Evolutionary conservation across 2,797 vertebrate genomes (phyloP).

Genomic region (Mormyrus hasselquistii): DNA sequence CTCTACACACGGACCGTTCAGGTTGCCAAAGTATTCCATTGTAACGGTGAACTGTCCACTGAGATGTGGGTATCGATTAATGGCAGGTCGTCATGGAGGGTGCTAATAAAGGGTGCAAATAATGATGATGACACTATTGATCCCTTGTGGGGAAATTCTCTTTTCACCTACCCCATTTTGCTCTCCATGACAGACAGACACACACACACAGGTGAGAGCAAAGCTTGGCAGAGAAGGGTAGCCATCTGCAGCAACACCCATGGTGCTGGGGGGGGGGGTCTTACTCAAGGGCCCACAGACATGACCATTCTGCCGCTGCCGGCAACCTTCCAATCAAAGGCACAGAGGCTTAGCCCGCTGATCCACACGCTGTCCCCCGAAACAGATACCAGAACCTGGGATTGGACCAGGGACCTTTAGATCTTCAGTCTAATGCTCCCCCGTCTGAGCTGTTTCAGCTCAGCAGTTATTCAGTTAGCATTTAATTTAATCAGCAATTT

Average conservation of each 20-base stretch:
- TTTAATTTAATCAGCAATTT: neutral
- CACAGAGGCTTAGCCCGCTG: neutral
- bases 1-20: neutral
- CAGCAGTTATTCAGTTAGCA: neutral
- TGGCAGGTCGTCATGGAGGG: neutral
- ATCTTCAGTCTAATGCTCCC: neutral
- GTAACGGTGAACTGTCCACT: neutral
- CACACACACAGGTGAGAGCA: neutral
- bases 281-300: neutral
- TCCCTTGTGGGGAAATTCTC: neutral
- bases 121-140: neutral
- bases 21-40: neutral
- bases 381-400: neutral
- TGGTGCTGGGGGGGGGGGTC: neutral
- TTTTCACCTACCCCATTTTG: neutral
- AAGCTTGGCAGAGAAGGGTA: neutral
- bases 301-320: neutral
- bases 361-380: neutral
- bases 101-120: neutral
- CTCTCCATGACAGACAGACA: neutral
- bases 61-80: neutral
- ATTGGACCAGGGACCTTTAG: neutral
- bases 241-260: neutral
- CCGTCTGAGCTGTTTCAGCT: neutral
- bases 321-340: neutral